phyloP scores from a whole-genome alignment of 2,797 vertebrate species.

The Notolabrus celidotus region DNA sequence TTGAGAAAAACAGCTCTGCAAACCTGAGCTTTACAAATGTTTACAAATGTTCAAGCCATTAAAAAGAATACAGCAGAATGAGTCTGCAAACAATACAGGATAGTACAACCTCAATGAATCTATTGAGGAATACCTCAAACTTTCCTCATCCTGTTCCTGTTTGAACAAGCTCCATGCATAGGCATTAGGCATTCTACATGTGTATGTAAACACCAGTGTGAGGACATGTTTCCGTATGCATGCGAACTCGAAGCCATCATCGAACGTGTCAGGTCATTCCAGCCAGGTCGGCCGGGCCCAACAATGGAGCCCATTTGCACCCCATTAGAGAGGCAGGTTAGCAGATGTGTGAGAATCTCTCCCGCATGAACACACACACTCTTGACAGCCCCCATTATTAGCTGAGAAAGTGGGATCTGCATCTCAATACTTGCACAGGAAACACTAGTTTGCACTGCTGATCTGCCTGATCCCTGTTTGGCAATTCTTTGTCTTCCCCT shows the following conservation, averaged over 20 bases:
- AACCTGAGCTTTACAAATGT: neutral
- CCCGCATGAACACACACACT: conserved; percentile 41
- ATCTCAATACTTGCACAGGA: conserved; percentile 82
- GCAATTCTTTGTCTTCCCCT: conserved; percentile 59
- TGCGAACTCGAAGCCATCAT: conserved; percentile 35
- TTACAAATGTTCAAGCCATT: neutral
- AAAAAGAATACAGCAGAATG: neutral
- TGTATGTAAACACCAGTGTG: conserved; percentile 33
- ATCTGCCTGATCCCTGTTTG: conserved; percentile 67
- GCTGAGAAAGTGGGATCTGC: conserved; percentile 77
- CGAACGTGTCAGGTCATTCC: conserved; percentile 49
- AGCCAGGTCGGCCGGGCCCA: conserved; percentile 39
- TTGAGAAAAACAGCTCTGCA: neutral
- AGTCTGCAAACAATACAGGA: neutral
- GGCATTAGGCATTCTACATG: conserved; percentile 6
- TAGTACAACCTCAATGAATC: neutral
- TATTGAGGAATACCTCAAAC: neutral
- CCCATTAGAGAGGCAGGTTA: conserved; percentile 72
- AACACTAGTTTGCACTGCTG: conserved; percentile 71
- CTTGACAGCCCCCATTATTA: conserved; percentile 74
- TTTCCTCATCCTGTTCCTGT: neutral
- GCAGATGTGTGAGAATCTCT: conserved; percentile 79
- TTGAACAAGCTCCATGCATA: conserved; percentile 5
- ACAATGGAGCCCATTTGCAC: conserved; percentile 74
- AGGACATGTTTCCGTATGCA: conserved; percentile 34